Evolutionary conservation across 1,140 invertebrate species (phyloP).

Genomic region (Portunus trituberculatus): DNA sequence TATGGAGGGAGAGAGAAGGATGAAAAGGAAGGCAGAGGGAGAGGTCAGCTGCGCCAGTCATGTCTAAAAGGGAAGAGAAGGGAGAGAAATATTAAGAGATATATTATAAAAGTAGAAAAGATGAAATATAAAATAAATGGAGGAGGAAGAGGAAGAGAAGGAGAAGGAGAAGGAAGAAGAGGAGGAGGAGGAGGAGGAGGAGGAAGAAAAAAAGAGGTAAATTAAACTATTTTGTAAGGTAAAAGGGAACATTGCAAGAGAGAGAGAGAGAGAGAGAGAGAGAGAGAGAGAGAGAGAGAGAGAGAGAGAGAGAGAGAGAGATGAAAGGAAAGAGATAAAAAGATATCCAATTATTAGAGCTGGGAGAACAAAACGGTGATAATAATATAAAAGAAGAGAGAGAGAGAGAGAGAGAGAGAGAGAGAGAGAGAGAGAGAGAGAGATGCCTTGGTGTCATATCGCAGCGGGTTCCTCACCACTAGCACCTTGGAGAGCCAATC

Average conservation of each 20-base stretch:
- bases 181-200: no score
- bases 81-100: background rate
- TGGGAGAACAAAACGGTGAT: no score
- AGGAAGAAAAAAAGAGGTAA: no score
- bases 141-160: no score
- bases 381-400: background rate
- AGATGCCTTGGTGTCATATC: background rate
- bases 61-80: background rate
- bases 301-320: background rate
- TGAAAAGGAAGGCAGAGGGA: background rate
- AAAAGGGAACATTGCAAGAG: background rate
- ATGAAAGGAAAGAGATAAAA: background rate
- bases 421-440: no score
- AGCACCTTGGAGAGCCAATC: background rate
- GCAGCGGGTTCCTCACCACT: background rate
- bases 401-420: background rate
- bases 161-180: no score
- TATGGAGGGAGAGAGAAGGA: background rate
- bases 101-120: no score
- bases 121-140: no score
- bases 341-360: background rate
- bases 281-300: background rate
- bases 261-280: background rate
- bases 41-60: background rate
- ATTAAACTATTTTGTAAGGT: no score